phyloP scores from a whole-genome alignment of 2,113 vertebrate species.

The Notechis scutatus region DNA sequence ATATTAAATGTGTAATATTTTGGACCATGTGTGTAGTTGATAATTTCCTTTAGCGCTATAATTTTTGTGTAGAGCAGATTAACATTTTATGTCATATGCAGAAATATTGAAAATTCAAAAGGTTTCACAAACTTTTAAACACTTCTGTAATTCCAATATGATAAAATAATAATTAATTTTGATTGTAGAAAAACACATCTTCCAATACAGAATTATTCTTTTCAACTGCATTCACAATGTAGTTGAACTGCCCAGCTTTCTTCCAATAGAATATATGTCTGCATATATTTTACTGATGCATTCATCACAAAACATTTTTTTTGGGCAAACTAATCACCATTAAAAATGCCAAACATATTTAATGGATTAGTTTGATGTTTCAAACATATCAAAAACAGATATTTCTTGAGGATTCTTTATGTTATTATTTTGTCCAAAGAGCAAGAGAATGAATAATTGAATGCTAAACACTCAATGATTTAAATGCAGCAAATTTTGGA shows the following conservation, averaged over 20 bases:
- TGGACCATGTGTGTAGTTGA: neutral
- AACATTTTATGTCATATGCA: neutral
- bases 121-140: neutral
- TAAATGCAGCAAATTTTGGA: neutral
- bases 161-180: neutral
- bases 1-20: neutral
- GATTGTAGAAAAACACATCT: neutral
- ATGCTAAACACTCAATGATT: neutral
- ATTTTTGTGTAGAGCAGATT: neutral
- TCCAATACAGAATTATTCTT: neutral
- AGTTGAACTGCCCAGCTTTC: neutral
- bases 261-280: constrained; percentile 2
- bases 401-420: neutral
- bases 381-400: neutral
- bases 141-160: neutral
- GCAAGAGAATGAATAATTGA: neutral
- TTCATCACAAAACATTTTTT: constrained; percentile 36
- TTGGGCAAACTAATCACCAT: constrained; percentile 33
- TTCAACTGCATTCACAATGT: neutral
- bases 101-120: neutral
- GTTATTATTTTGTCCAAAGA: neutral
- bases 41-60: neutral
- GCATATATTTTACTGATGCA: constrained; percentile 14
- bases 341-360: neutral
- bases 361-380: neutral